phyloP scores from a whole-genome alignment of 2,113 vertebrate genomes.

The Microtus pennsylvanicus region DNA sequence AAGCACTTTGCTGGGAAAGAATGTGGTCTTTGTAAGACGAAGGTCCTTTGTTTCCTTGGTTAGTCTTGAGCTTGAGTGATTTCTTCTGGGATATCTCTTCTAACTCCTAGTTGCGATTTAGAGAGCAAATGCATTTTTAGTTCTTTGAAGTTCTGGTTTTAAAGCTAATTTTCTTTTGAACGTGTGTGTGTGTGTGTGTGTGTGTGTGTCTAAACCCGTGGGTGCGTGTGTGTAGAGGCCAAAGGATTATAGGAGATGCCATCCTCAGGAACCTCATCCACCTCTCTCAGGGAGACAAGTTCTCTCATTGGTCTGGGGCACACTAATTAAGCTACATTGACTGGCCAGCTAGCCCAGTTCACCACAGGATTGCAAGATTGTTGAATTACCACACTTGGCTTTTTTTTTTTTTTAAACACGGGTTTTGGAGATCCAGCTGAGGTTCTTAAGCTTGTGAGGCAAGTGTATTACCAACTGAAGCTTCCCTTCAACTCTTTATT shows the following conservation, averaged over 20 bases:
- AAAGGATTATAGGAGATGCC: not conserved
- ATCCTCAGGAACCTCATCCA: not conserved
- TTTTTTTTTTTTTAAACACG: not conserved
- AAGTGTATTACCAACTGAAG: not conserved
- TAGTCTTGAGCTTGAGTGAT: slow-evolving; percentile 11
- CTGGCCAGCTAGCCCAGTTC: not conserved
- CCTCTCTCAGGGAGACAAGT: not conserved
- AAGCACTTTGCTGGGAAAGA: slow-evolving; percentile 46
- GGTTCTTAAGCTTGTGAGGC: not conserved
- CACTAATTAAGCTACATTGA: not conserved
- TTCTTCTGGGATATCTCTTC: not conserved
- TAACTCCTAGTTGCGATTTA: slow-evolving; percentile 39
- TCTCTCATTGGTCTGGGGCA: not conserved
- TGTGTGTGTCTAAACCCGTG: not conserved
- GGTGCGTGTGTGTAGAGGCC: not conserved
- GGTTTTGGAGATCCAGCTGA: not conserved
- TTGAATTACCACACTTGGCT: too few species aligned
- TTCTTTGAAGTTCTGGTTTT: slow-evolving; percentile 23
- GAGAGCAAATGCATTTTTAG: slow-evolving; percentile 36
- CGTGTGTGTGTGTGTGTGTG: not conserved
- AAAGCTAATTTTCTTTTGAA: slow-evolving; percentile 47
- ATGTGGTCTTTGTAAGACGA: slow-evolving; percentile 17
- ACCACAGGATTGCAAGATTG: not conserved
- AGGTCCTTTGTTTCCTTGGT: not conserved
- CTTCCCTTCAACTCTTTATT: not conserved